phyloP scores from a whole-genome alignment of 2,888 invertebrate genomes.

The Apotomis capreana region DNA sequence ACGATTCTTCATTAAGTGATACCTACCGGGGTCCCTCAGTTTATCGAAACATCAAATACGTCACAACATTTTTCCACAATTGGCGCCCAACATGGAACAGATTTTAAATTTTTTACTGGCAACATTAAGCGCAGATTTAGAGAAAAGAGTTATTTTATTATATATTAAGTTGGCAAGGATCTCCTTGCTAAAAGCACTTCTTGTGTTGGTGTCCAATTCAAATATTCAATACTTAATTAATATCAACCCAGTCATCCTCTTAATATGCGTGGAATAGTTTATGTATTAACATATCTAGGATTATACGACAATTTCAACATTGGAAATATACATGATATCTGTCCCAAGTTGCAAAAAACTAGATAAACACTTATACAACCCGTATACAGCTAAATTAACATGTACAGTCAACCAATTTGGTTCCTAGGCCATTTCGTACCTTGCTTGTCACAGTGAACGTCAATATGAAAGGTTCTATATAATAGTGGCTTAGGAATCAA shows the following conservation, averaged over 20 bases:
- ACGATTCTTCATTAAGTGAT: too few relatives aligned
- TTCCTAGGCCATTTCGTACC: too few relatives aligned
- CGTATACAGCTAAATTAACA: too few relatives aligned
- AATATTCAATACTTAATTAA: conserved; percentile 22
- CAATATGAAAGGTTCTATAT: too few relatives aligned
- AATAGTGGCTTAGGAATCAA: too few relatives aligned
- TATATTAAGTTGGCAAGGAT: conserved; percentile 9
- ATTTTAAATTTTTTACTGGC: not conserved
- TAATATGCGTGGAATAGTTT: conserved; percentile 31
- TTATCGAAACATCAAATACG: not conserved
- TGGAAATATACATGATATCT: conserved; percentile 38
- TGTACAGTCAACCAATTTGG: too few relatives aligned
- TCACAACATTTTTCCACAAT: conserved; percentile 2
- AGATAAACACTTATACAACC: too few relatives aligned
- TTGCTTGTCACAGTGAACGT: too few relatives aligned
- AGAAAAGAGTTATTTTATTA: not conserved
- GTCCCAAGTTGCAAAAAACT: not conserved
- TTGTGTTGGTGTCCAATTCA: conserved; percentile 28
- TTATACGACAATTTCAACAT: conserved; percentile 39
- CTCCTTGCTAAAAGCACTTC: conserved; percentile 29
- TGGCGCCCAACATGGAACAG: conserved; percentile 11
- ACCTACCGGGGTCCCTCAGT: too few relatives aligned
- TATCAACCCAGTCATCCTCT: conserved; percentile 26
- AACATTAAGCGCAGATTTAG: conserved; percentile 10
- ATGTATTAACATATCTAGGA: conserved; percentile 30